Evolutionary conservation across 2,797 vertebrate species (phyloP).

Genomic region (Sebastiscus albofasciatus): DNA sequence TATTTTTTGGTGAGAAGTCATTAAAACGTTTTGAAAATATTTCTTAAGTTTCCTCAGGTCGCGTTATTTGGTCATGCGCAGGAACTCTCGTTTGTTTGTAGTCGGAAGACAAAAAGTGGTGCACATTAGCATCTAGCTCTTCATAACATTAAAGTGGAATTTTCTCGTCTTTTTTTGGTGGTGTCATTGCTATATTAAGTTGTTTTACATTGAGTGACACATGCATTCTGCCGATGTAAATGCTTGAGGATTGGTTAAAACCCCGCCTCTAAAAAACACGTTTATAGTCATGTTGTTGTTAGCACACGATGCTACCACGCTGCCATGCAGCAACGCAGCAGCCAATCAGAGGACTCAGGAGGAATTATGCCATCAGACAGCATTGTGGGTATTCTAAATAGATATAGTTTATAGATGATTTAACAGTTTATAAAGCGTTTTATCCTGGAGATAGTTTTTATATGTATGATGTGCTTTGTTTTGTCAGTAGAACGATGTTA

Average conservation of each 20-base stretch:
- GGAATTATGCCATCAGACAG: neutral
- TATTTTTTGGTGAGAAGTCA: neutral
- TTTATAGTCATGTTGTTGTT: neutral
- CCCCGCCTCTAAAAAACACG: rapidly evolving
- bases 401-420: rapidly evolving
- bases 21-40: neutral
- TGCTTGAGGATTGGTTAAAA: rapidly evolving
- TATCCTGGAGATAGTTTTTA: rapidly evolving
- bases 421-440: neutral
- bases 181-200: rapidly evolving
- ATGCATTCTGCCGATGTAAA: rapidly evolving
- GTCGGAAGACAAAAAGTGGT: neutral
- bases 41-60: neutral
- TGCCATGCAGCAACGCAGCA: neutral
- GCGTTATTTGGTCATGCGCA: no score
- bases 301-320: slow-evolving; percentile 35
- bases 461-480: rapidly evolving
- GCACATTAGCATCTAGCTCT: neutral
- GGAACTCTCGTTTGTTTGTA: slow-evolving; percentile 10
- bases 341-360: slow-evolving; percentile 40
- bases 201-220: rapidly evolving
- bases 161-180: rapidly evolving
- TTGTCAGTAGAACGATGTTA: rapidly evolving
- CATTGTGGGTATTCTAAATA: slow-evolving; percentile 47
- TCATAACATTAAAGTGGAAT: rapidly evolving